phyloP scores from a whole-genome alignment of 2,797 vertebrate genomes.

The Mionectes olivaceus region DNA sequence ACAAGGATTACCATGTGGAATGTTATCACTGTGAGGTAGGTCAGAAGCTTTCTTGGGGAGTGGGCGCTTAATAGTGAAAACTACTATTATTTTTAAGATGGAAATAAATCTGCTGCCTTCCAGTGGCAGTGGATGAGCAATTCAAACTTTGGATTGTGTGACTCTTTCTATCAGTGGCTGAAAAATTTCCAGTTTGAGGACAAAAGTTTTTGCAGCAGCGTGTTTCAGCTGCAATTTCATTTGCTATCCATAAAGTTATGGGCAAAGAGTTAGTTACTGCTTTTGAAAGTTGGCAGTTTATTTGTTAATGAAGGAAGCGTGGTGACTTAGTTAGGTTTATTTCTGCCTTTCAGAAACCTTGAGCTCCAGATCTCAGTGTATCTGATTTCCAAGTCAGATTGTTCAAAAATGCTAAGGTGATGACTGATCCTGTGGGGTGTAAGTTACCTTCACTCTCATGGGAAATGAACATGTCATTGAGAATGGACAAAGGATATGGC shows the following conservation, averaged over 20 bases:
- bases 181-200: background rate
- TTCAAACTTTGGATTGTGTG: background rate
- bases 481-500: background rate
- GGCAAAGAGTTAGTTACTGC: background rate
- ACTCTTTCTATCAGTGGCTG: background rate
- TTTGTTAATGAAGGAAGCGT: background rate
- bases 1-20: conserved; percentile 95
- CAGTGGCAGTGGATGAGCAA: background rate
- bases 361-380: background rate
- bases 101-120: background rate
- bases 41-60: background rate
- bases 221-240: background rate
- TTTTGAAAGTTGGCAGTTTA: background rate
- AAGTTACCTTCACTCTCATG: background rate
- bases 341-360: background rate
- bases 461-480: background rate
- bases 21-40: conserved; percentile 96
- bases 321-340: background rate
- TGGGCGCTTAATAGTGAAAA: background rate
- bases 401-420: background rate
- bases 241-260: background rate
- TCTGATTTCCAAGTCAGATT: conserved; percentile 14
- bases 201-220: background rate
- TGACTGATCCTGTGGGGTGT: background rate
- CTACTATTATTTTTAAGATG: background rate